phyloP scores from a whole-genome alignment of 2,888 invertebrate species.

The Cyrtodaria siliqua region DNA sequence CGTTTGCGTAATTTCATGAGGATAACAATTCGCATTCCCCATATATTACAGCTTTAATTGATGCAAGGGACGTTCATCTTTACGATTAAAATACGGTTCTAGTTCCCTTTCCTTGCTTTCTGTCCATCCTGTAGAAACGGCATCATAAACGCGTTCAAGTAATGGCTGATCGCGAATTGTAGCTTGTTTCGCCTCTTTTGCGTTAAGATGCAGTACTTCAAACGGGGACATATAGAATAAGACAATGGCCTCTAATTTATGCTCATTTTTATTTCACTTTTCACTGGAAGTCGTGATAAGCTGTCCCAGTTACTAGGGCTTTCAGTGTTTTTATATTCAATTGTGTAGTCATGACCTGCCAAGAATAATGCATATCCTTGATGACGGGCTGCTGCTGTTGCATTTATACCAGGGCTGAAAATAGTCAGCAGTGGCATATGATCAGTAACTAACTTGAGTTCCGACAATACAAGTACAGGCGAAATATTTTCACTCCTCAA shows the following conservation, averaged over 20 bases:
- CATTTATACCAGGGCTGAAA: slow-evolving; percentile 62
- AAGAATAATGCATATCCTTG: slow-evolving; percentile 47
- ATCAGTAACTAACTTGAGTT: slow-evolving; percentile 81
- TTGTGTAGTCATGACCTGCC: slow-evolving; percentile 22
- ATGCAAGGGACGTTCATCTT: slow-evolving; percentile 56
- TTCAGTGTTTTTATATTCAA: slow-evolving; percentile 39
- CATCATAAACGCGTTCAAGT: no score
- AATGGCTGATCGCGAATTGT: no score
- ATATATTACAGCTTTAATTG: slow-evolving; percentile 71
- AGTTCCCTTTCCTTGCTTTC: slow-evolving; percentile 10
- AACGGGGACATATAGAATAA: slow-evolving; percentile 52
- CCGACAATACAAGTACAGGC: slow-evolving; percentile 84
- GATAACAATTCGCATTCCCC: slow-evolving; percentile 70
- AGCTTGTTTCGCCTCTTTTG: slow-evolving; percentile 40
- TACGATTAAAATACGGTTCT: slow-evolving; percentile 28
- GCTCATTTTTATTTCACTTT: neutral
- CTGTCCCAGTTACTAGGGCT: slow-evolving; percentile 56
- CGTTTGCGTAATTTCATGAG: slow-evolving; percentile 60
- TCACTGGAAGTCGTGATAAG: slow-evolving; percentile 44
- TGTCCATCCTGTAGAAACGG: no score
- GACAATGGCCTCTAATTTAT: slow-evolving; percentile 22
- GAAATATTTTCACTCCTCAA: slow-evolving; percentile 84
- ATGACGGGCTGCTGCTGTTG: slow-evolving; percentile 33
- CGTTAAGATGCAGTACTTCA: slow-evolving; percentile 72
- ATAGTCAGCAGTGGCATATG: slow-evolving; percentile 63